Evolutionary conservation across 2,797 vertebrate genomes (phyloP), one percentile per base, ranked within the genome.

Genomic region (Nannoperca australis): DNA sequence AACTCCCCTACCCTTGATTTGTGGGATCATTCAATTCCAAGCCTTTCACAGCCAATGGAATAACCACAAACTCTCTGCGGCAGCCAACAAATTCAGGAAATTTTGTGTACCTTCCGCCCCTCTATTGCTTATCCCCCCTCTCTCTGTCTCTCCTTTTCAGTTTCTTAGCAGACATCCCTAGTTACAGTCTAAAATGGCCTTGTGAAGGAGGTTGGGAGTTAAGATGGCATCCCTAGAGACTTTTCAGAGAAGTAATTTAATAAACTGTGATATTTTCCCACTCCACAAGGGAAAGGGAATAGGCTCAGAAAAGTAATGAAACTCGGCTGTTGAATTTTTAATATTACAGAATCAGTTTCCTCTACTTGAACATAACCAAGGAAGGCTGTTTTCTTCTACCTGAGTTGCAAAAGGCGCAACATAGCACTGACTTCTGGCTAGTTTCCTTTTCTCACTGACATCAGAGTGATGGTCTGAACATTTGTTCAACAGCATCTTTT

Each of bases 221-320:
- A 93, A 93, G 89, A 93, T 92, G 93, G 91, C 88, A 83, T 93
- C 94, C 90, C 91, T 10, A 7, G 90, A 93, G 93, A 91, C 86
- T 92, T 90, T 93, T 94, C 84, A 92, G 84, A 88, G 88, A 82
- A 91, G 91, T 94, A 93, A 95, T 95, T 95, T 94, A 94, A 95
- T 94, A 92, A 94, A 93, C 90, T 92, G 85, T 89, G 89, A 93
- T 93, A 93, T 92, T 94, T 91, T 92, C 84, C 85, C 85, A 78
- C 91, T 92, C 83, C 89, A 86, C 89, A 60, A 88, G 86, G 93
- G 84, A 88, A 84, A 87, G 86, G 82, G 89, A 90, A 89, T 90
- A 89, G 84, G 90, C 89, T 87, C 89, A 59, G 89, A 91, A 91
- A 94, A 92, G 88, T 92, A 95, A 94, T 94, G 90, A 94, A 93